Evolutionary conservation across 1,140 invertebrate species (phyloP), one percentile per base, ranked within the genome.

Genomic region (Melanaphis sacchari): DNA sequence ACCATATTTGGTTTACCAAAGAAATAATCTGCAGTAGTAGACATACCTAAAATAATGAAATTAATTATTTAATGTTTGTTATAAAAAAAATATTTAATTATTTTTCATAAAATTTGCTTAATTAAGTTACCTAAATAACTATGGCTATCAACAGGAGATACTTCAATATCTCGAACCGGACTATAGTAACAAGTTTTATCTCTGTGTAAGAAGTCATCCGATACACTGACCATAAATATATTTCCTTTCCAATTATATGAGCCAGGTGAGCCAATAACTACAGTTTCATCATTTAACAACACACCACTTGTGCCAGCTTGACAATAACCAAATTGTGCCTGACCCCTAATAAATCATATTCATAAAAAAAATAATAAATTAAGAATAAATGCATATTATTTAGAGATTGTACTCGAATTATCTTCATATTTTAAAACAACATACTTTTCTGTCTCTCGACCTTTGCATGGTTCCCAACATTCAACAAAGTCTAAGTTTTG

Each of bases 261-360:
- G 0, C 98, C 98, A 5, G 98, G 98, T 31, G 98, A 96, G 21
- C 98, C 98, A 94, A 99, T 96, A 1, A 99, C 95, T 40, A 97
- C 96, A 36, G 97, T 97, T 94, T 98, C 97, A 94, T 98, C 98
- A 43, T 97, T 96, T 24, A 98, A 95, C 24, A 98, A 95, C 2
- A 97, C 96, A 94, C 97, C 97, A 94, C 98, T 98, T 0, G 98
- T 98, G 21, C 99, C 98, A 81, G 97, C 98, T 96, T 99, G 98
- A 95, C 99, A 99, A 95, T 97, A 98, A 2, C 98, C 98, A 95
- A 97, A 98, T 95, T 98, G 97, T 38, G 49, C 84, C 21, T 91
- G 94, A 36, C 93, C 82, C 38, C 88, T 93, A 93, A 46, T 93
- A 93, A 46, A 92, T 46, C 18, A 49, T 41, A 38, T 22, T 90